Conservation (phyloP, 1,140 invertebrate genomes). For the Bombus vancouverensis region DNA sequence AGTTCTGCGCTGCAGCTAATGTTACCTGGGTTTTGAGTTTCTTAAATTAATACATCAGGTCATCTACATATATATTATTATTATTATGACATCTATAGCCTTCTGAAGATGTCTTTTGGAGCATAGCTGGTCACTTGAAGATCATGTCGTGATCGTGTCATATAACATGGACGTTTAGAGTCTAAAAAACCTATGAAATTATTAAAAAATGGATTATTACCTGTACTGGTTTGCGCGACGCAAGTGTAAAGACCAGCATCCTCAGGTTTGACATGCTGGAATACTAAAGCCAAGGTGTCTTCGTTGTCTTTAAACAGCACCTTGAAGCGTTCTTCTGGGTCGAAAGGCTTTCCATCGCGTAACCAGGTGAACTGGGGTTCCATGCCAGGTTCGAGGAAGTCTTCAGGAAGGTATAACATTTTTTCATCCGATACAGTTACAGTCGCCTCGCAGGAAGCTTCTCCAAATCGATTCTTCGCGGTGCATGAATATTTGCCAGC, state of each 20-base stretch:
- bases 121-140: too few relatives aligned
- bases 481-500: conserved; percentile 94
- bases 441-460: conserved; percentile 88
- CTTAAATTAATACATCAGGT: background rate
- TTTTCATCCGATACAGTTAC: conserved; percentile 93
- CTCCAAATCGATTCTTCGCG: conserved; percentile 93
- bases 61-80: too few relatives aligned
- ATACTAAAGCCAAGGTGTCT: conserved; percentile 94
- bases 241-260: conserved; percentile 97
- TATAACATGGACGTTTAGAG: background rate
- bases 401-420: conserved; percentile 88
- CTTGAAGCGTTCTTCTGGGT: conserved; percentile 96
- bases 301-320: conserved; percentile 96
- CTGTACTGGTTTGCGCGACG: conserved; percentile 94
- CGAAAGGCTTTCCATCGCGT: conserved; percentile 93
- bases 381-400: conserved; percentile 88
- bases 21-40: conserved; percentile 86
- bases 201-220: conserved; percentile 70
- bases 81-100: background rate
- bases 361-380: conserved; percentile 95
- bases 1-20: conserved; percentile 97
- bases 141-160: too few relatives aligned
- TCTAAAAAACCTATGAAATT: background rate
- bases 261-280: conserved; percentile 96
- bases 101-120: too few relatives aligned